These are phyloP conservation scores for Pristionchus entomophagus DNA, from an alignment of 2,888 invertebrate species.

Conservation along the genomic window DNA sequence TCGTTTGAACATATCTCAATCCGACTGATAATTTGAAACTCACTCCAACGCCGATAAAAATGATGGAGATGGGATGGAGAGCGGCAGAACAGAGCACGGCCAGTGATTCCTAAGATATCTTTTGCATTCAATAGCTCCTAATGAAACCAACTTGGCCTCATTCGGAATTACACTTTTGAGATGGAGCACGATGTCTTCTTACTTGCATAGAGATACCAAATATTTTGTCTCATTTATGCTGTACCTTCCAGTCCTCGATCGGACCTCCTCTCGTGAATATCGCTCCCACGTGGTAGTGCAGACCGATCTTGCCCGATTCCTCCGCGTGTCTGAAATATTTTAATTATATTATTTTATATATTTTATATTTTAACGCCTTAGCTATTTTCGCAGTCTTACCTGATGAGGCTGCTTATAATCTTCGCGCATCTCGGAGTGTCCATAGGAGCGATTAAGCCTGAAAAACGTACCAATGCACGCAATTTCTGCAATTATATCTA, in stretches of 20 bases:
- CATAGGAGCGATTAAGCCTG: conserved; percentile 65
- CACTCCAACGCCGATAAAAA: conserved; percentile 73
- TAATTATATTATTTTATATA: no score
- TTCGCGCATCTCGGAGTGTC: conserved; percentile 66
- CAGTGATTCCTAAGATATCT: conserved; percentile 63
- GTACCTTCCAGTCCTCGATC: conserved; percentile 65
- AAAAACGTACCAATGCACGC: no score
- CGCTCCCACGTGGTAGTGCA: conserved; percentile 70
- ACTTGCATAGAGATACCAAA: no score
- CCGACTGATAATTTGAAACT: background rate
- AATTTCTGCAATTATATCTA: no score
- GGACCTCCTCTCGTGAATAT: conserved; percentile 68
- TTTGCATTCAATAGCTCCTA: no score
- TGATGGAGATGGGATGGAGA: conserved; percentile 70
- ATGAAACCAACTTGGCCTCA: no score
- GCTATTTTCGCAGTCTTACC: background rate
- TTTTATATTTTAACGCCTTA: no score
- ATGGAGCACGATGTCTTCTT: no score
- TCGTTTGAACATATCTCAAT: no score
- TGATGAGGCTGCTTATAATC: conserved; percentile 1
- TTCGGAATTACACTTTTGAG: no score
- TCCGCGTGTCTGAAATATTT: conserved; percentile 58
- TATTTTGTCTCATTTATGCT: no score
- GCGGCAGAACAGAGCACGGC: conserved; percentile 67
- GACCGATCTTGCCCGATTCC: conserved; percentile 61